Conservation (phyloP, 92 coral and sea anemone genomes). For the Anthopleura xanthogrammica region DNA sequence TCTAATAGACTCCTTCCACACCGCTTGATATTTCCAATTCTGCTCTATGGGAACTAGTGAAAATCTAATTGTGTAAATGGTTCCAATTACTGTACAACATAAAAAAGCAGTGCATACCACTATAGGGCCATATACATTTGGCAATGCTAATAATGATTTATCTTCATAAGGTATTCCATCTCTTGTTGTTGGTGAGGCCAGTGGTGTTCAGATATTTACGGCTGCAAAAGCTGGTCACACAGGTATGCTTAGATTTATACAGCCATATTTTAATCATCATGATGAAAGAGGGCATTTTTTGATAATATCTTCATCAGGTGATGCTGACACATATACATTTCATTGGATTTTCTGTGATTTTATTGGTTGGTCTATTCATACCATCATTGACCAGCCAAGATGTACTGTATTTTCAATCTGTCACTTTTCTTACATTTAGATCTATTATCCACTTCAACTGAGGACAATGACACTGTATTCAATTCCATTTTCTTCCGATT, state of each 20-base stretch:
- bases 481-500: slow-evolving; percentile 43
- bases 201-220: slow-evolving; percentile 73
- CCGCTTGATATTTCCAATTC: not conserved
- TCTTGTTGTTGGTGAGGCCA: slow-evolving; percentile 83
- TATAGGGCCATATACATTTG: not conserved
- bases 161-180: slow-evolving; percentile 52
- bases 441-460: slow-evolving; percentile 21
- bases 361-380: no score
- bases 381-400: no score
- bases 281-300: not conserved
- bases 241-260: slow-evolving; percentile 10
- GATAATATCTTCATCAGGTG: no score
- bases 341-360: no score
- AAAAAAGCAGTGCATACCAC: not conserved
- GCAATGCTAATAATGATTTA: not conserved
- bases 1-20: not conserved
- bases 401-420: no score
- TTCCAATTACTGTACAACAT: not conserved
- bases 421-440: not conserved
- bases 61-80: not conserved
- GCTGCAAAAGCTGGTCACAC: slow-evolving; percentile 32
- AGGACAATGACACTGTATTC: slow-evolving; percentile 47
- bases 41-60: not conserved
- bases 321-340: no score
- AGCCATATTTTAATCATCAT: no score